Conservation (phyloP, 2,888 invertebrate species). For the Rhodophaea formosa region DNA sequence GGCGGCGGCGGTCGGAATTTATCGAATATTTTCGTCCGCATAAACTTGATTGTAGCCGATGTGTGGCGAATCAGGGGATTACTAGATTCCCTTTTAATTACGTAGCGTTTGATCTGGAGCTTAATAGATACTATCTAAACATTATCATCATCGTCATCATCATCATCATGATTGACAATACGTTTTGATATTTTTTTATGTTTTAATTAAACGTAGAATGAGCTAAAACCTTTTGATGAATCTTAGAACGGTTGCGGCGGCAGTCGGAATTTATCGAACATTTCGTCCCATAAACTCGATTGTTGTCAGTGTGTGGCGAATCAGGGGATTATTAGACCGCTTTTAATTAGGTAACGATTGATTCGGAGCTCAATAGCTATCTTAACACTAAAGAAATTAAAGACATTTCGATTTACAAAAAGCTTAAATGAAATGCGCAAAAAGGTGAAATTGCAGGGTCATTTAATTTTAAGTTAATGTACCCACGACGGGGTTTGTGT, state of each 20-base stretch:
- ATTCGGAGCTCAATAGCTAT: not conserved
- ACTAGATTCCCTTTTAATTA: not conserved
- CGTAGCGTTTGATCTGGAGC: not conserved
- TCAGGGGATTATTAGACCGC: not conserved
- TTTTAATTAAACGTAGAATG: not conserved
- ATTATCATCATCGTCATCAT: too few relatives aligned
- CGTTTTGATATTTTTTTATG: too few relatives aligned
- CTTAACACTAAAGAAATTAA: too few relatives aligned
- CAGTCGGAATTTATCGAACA: conserved; percentile 9
- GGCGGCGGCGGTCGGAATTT: conserved; percentile 4
- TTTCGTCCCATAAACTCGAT: conserved; percentile 10
- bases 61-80: not conserved
- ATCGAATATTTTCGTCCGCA: conserved; percentile 8
- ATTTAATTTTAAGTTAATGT: too few relatives aligned
- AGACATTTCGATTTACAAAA: too few relatives aligned
- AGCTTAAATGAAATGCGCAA: too few relatives aligned
- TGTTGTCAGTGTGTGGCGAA: conserved; percentile 3
- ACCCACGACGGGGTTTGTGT: too few relatives aligned
- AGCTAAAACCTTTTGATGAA: not conserved
- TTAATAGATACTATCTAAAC: not conserved
- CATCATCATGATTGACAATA: too few relatives aligned
- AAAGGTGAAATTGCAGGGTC: too few relatives aligned
- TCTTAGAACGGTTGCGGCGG: not conserved
- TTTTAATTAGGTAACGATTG: not conserved
- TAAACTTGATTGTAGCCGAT: conserved; percentile 5